Conservation (phyloP, 2,888 invertebrate species). For the Gasteruption jaculator region DNA sequence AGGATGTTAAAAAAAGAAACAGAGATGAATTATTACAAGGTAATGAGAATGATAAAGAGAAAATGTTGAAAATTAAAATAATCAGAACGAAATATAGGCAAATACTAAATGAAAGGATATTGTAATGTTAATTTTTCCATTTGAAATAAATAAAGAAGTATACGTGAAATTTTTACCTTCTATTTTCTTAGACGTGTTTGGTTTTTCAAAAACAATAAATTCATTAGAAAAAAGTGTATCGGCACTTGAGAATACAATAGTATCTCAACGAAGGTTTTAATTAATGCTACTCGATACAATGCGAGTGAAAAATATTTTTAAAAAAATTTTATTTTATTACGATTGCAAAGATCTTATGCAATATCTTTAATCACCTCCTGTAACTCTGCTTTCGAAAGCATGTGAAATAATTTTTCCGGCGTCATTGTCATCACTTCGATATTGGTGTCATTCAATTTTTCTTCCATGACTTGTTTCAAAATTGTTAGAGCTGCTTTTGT, state of each 20-base stretch:
- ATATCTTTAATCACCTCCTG: conserved; percentile 81
- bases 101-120: too few relatives aligned
- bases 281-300: too few relatives aligned
- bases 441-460: conserved; percentile 93
- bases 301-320: too few relatives aligned
- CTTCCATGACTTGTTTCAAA: conserved; percentile 99
- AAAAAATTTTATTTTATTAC: too few relatives aligned
- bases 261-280: too few relatives aligned
- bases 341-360: conserved; percentile 56
- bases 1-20: conserved; percentile 17
- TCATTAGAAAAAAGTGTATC: too few relatives aligned
- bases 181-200: too few relatives aligned
- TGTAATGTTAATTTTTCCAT: conserved; percentile 17
- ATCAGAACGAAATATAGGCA: too few relatives aligned
- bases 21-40: conserved; percentile 11
- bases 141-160: conserved; percentile 16
- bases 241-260: too few relatives aligned
- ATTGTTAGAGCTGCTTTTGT: conserved; percentile 87
- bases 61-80: conserved; percentile 7
- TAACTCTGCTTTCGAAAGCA: conserved; percentile 86
- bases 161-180: conserved; percentile 12
- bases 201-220: too few relatives aligned
- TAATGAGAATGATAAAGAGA: conserved; percentile 2
- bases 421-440: conserved; percentile 97
- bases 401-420: conserved; percentile 75